phyloP scores from a whole-genome alignment of 2,113 vertebrate species.

The Paratilapia polleni region DNA sequence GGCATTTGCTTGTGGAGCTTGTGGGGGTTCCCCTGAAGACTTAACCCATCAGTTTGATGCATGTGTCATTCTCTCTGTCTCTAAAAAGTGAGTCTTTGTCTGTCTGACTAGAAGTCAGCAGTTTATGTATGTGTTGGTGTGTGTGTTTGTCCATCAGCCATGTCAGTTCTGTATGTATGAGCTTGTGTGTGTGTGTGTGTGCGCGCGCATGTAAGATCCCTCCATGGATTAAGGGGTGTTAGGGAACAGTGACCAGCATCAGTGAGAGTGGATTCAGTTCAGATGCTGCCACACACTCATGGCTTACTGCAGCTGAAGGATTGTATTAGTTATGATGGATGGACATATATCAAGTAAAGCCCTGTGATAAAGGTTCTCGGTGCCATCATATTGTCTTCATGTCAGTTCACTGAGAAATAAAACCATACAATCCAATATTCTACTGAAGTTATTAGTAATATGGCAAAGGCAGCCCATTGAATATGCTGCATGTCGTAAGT shows the following conservation, averaged over 20 bases:
- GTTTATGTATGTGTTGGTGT: neutral
- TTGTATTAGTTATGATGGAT: neutral
- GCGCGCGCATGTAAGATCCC: constrained; percentile 6
- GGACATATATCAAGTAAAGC: neutral
- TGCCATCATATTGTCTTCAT: neutral
- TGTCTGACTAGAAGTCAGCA: neutral
- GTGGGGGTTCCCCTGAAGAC: constrained; percentile 15
- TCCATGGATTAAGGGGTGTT: constrained; percentile 54
- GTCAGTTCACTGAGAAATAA: neutral
- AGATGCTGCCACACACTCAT: constrained; percentile 16
- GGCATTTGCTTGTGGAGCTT: constrained; percentile 18
- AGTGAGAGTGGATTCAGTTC: constrained; percentile 59
- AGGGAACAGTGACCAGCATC: constrained; percentile 69
- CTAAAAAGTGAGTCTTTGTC: constrained; percentile 9
- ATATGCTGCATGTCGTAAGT: neutral
- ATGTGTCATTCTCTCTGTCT: constrained; percentile 26
- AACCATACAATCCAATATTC: neutral
- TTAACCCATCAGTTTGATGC: constrained; percentile 24
- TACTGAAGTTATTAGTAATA: neutral
- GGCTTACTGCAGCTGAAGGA: constrained; percentile 37
- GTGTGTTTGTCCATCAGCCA: neutral
- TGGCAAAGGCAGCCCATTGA: neutral
- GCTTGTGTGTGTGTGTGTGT: neutral
- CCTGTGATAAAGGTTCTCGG: neutral
- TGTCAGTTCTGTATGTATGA: neutral